A percentile compares a stretch with the other conserved stretches of the same genome.
These are phyloP conservation scores for Bombus waltoni DNA, from an alignment of 1,140 invertebrate species.

Conservation along the genomic window DNA sequence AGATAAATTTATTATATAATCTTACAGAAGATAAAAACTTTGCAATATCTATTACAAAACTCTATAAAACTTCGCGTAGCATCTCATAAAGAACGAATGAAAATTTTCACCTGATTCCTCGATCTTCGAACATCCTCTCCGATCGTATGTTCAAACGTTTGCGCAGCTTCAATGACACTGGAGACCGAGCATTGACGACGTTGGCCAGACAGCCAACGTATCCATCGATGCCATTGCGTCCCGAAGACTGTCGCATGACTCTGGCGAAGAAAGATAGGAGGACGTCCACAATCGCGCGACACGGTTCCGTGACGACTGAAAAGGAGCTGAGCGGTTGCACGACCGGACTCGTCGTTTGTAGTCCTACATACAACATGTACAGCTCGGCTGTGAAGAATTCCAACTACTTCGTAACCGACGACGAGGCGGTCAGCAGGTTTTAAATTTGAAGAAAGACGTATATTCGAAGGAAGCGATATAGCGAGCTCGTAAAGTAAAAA, in stretches of 20 bases:
- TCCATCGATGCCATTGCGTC: slow-evolving; percentile 80
- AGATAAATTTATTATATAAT: too few relatives aligned
- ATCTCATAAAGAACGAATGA: not conserved
- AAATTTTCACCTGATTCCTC: not conserved
- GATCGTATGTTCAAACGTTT: slow-evolving; percentile 58
- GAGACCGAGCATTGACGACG: slow-evolving; percentile 79
- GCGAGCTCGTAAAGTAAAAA: not conserved
- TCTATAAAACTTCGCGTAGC: not conserved
- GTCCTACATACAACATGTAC: slow-evolving; percentile 80
- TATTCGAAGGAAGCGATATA: not conserved
- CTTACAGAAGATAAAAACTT: not conserved
- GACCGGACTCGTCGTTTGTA: slow-evolving; percentile 68
- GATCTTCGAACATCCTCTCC: slow-evolving; percentile 44
- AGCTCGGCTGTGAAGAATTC: slow-evolving; percentile 75
- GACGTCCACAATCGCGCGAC: slow-evolving; percentile 67
- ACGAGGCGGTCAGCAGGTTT: slow-evolving; percentile 81
- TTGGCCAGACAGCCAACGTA: slow-evolving; percentile 80
- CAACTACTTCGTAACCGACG: slow-evolving; percentile 79
- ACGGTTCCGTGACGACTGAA: slow-evolving; percentile 75
- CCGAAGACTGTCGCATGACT: slow-evolving; percentile 79
- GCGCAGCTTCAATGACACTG: slow-evolving; percentile 80
- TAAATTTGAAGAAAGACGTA: slow-evolving; percentile 50
- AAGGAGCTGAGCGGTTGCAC: slow-evolving; percentile 68
- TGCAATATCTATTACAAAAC: not conserved
- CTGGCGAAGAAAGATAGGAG: slow-evolving; percentile 75